Base-by-base conservation (phyloP, 2,888 invertebrate species). In the Cerastoderma edule region DNA sequence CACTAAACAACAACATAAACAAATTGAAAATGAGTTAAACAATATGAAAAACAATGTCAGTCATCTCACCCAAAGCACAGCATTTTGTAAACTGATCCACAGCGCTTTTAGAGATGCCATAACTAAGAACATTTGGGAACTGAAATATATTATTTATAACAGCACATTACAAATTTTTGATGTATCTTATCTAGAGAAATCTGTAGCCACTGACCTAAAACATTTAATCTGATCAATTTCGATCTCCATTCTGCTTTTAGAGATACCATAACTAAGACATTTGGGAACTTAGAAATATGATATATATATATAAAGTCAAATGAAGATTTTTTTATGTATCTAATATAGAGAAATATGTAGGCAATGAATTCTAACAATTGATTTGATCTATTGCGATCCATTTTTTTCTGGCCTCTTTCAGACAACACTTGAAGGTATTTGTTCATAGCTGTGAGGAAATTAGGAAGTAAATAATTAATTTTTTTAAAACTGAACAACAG, bases 51-150 rank as follows among this genome's bases (percentile, higher is more conserved):
- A n/a, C n/a, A n/a, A n/a, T n/a, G n/a, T n/a, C n/a, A n/a, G 22
- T 6, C 16, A 33, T 32, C 83, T 72, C 83, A 91, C 22, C 99
- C 72, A 99, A 93, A 4, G 99, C 98, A 2, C 96, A 95, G 92
- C 98, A 98, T 87, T 96, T 95, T 0, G 99, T 99, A 83, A 99
- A 95, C 92, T 99, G 99, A 93, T 99, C 99, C 0, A 99, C 94
- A 13, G 98, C 96, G 44, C 97, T 95, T 93, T 99, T 99, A 0
- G 98, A 97, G 92, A 99, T 95, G 85, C 92, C 92, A 92, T 99
- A 99, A 0, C 98, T 96, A 54, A 98, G 93, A 0, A 98, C 96
- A 8, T 96, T 96, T 2, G 98, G 95, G 92, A 99, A 99, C 65
- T 94, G 85, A 64, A 88, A 83, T 19, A 53, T 33, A 16, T 39